phyloP scores from a whole-genome alignment of 2,113 vertebrate genomes.

The Cygnus buccinator region DNA sequence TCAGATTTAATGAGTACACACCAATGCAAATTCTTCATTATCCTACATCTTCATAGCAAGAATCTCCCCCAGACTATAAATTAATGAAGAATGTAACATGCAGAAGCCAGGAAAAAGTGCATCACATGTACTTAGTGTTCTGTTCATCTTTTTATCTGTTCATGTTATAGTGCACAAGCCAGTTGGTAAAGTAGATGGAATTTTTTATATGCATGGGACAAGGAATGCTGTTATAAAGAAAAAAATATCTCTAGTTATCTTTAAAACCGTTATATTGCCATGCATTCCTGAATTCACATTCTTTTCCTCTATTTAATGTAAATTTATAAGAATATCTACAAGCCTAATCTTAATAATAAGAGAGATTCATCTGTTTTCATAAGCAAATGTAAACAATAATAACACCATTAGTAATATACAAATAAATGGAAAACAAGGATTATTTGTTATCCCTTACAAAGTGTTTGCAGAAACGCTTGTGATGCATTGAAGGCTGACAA shows the following conservation, averaged over 20 bases:
- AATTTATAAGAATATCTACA: not conserved
- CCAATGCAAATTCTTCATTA: not conserved
- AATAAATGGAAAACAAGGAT: not conserved
- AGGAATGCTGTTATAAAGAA: not conserved
- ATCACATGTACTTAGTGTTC: fast-evolving
- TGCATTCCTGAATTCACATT: not conserved
- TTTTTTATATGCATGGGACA: not conserved
- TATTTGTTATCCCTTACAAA: not conserved
- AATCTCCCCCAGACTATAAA: not conserved
- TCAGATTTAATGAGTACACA: not conserved
- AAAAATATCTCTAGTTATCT: not conserved
- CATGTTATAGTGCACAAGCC: not conserved
- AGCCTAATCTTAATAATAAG: not conserved
- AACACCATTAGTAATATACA: not conserved
- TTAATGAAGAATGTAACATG: not conserved
- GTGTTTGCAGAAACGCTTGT: not conserved
- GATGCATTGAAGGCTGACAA: not conserved
- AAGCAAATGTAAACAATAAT: not conserved
- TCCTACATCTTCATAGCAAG: not conserved
- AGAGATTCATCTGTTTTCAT: not conserved
- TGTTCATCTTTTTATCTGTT: not conserved
- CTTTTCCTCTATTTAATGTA: not conserved
- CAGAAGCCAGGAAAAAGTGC: not conserved
- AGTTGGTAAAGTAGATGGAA: not conserved
- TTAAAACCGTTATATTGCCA: not conserved